Evolutionary conservation across 2,797 vertebrate species (phyloP).

Genomic region (Pangasius sanitwongsei): DNA sequence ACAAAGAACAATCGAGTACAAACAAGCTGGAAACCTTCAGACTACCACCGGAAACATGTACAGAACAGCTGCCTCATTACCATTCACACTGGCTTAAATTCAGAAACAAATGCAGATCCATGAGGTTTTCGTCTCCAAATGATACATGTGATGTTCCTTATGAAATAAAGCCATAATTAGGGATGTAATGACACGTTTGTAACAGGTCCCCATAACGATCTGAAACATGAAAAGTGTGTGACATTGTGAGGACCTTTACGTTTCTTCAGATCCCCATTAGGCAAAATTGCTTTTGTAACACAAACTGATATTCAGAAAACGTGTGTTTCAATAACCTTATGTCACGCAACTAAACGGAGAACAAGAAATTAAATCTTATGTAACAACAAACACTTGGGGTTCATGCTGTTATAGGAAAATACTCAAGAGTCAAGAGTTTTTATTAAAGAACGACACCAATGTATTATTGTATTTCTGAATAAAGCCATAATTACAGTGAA

Average conservation of each 20-base stretch:
- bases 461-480: neutral
- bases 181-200: neutral
- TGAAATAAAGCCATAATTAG: neutral
- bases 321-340: too few species aligned
- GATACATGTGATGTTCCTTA: neutral
- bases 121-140: too few species aligned
- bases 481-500: neutral
- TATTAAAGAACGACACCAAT: neutral
- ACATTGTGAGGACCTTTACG: neutral
- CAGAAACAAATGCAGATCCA: too few species aligned
- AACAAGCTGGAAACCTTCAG: too few species aligned
- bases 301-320: neutral
- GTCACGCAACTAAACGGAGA: neutral
- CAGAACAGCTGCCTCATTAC: too few species aligned
- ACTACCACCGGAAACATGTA: too few species aligned
- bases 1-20: too few species aligned
- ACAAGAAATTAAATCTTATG: neutral
- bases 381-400: neutral
- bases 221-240: neutral
- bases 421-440: too few species aligned
- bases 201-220: neutral
- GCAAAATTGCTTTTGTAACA: neutral
- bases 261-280: neutral
- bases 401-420: neutral
- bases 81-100: too few species aligned